These are phyloP conservation scores for Theodoxus fluviatilis DNA, from an alignment of 2,888 invertebrate genomes.

Conservation along the genomic window DNA sequence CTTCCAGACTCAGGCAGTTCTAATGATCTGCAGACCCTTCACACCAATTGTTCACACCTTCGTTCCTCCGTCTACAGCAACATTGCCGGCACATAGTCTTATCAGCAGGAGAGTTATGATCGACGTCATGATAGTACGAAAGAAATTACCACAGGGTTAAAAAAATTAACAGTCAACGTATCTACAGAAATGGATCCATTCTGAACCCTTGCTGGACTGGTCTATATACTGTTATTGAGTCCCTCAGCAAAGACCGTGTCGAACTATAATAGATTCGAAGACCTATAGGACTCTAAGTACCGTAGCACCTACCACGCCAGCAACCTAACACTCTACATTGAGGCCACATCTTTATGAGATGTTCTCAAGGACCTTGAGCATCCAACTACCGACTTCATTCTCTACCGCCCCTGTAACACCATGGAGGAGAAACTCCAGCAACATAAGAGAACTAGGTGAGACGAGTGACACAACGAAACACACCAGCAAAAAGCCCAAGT, in stretches of 20 bases:
- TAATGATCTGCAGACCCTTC: neutral
- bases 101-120: neutral
- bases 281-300: too few species aligned
- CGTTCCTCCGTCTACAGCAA: neutral
- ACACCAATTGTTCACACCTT: neutral
- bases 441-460: too few species aligned
- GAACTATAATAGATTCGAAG: neutral
- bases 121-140: neutral
- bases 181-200: neutral
- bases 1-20: neutral
- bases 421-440: too few species aligned
- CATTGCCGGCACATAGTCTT: neutral
- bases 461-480: too few species aligned
- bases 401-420: too few species aligned
- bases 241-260: neutral
- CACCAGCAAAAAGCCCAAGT: too few species aligned
- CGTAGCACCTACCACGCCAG: too few species aligned
- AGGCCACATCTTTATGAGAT: too few species aligned
- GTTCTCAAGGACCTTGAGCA: too few species aligned
- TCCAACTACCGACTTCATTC: too few species aligned
- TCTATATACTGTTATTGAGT: neutral
- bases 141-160: too few species aligned
- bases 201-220: neutral
- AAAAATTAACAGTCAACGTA: neutral
- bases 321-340: too few species aligned